A percentile compares a stretch with the other conserved stretches of the same genome.
phyloP scores from a whole-genome alignment of 1,140 invertebrate species.

The Papilio aristodemus region DNA sequence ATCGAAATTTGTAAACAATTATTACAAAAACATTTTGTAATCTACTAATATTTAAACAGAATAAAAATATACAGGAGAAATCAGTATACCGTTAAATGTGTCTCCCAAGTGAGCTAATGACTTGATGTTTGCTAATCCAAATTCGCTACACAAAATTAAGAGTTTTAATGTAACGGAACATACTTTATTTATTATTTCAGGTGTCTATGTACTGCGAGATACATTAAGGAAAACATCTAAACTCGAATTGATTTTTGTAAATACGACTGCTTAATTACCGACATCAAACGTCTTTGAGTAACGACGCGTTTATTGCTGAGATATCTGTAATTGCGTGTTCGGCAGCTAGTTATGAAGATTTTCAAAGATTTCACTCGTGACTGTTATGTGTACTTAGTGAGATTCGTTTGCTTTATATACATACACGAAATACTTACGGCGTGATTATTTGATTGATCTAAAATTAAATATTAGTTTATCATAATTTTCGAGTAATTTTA shows the following conservation, averaged over 20 bases:
- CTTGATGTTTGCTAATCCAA: background rate
- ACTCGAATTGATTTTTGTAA: conserved; percentile 17
- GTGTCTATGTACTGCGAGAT: background rate
- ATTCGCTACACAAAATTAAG: background rate
- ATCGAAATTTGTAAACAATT: no score
- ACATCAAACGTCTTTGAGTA: background rate
- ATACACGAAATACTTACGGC: background rate
- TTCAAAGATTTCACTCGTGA: conserved; percentile 4
- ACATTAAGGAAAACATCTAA: conserved; percentile 6
- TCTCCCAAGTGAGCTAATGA: background rate
- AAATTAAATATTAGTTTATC: no score
- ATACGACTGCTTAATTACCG: conserved; percentile 17
- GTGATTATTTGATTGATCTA: background rate
- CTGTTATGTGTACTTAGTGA: conserved; percentile 6
- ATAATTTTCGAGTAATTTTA: no score
- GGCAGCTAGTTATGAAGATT: conserved; percentile 13
- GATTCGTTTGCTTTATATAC: background rate
- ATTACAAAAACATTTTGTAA: no score
- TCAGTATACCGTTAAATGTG: no score
- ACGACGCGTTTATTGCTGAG: conserved; percentile 16
- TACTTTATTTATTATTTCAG: background rate
- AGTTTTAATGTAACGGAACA: background rate
- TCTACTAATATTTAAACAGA: no score
- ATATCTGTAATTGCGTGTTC: conserved; percentile 22
- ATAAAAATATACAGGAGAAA: background rate